Conservation (phyloP, 2,888 invertebrate species). For the Pteria penguin region DNA sequence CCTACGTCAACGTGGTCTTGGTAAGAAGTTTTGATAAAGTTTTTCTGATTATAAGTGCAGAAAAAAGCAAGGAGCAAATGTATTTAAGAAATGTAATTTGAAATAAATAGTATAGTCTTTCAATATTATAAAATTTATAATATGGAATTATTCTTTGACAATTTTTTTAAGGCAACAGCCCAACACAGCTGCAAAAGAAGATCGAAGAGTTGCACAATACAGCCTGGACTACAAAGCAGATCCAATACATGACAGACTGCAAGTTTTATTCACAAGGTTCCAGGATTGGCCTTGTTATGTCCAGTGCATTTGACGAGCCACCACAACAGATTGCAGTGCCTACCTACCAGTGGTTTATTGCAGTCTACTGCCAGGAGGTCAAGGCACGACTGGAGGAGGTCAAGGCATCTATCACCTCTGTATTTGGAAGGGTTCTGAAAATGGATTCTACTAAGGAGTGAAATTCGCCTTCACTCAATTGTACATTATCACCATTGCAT, state of each 20-base stretch:
- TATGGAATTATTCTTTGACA: no score
- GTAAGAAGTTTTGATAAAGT: background rate
- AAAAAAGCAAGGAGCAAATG: no score
- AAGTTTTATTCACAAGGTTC: background rate
- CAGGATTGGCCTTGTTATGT: background rate
- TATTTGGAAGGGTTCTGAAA: conserved; percentile 54
- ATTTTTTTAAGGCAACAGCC: conserved; percentile 8
- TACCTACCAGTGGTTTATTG: conserved; percentile 41
- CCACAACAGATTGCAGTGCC: conserved; percentile 34
- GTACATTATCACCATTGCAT: background rate
- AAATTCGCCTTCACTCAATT: background rate
- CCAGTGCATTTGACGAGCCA: conserved; percentile 11
- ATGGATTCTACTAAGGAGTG: conserved; percentile 62
- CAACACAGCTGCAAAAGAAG: conserved; percentile 16
- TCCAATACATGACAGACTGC: conserved; percentile 14
- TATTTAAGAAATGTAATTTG: no score
- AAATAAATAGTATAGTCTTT: no score
- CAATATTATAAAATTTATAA: no score
- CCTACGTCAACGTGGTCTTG: conserved; percentile 21
- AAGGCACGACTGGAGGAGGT: conserved; percentile 45
- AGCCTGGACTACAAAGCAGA: conserved; percentile 7
- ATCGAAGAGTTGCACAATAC: conserved; percentile 33
- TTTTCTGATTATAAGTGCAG: no score
- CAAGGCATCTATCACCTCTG: conserved; percentile 57
- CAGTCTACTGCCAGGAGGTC: conserved; percentile 52